These are phyloP conservation scores for Craterocephalus amniculus DNA, from an alignment of 2,797 vertebrate genomes.

Conservation along the genomic window DNA sequence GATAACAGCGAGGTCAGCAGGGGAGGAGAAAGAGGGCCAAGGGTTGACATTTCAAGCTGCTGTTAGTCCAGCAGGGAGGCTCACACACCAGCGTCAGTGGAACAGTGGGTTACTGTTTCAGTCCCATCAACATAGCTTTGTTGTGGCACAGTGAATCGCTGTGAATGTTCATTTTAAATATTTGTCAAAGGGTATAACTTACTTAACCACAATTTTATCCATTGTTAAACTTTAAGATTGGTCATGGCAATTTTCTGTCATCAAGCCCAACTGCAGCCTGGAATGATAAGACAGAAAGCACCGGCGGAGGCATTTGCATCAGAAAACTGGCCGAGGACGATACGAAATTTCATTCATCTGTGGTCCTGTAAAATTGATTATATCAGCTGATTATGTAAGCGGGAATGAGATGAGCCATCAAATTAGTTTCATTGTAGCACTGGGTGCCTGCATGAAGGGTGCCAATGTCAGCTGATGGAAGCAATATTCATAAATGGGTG, in stretches of 20 bases:
- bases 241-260: constrained; percentile 1
- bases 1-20: constrained; percentile 53
- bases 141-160: constrained; percentile 41
- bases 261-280: constrained; percentile 5
- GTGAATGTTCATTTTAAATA: constrained; percentile 22
- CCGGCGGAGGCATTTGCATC: constrained; percentile 43
- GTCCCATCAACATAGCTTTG: constrained; percentile 50
- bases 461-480: constrained; percentile 38
- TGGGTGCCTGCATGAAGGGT: constrained; percentile 29
- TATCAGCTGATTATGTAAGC: constrained; percentile 51
- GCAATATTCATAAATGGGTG: constrained; percentile 20
- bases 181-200: constrained; percentile 12
- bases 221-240: constrained; percentile 18
- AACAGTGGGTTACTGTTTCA: constrained; percentile 61
- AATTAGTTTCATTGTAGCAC: constrained; percentile 36
- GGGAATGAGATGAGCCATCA: constrained; percentile 41
- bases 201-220: constrained; percentile 2
- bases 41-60: constrained; percentile 66
- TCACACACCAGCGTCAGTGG: constrained; percentile 40
- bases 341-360: constrained; percentile 56
- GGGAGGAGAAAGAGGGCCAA: constrained; percentile 45
- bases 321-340: constrained; percentile 38
- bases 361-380: constrained; percentile 55
- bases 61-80: constrained; percentile 52
- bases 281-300: constrained; percentile 20